Evolutionary conservation across 2,797 vertebrate genomes (phyloP).

Genomic region (Natrix natrix): DNA sequence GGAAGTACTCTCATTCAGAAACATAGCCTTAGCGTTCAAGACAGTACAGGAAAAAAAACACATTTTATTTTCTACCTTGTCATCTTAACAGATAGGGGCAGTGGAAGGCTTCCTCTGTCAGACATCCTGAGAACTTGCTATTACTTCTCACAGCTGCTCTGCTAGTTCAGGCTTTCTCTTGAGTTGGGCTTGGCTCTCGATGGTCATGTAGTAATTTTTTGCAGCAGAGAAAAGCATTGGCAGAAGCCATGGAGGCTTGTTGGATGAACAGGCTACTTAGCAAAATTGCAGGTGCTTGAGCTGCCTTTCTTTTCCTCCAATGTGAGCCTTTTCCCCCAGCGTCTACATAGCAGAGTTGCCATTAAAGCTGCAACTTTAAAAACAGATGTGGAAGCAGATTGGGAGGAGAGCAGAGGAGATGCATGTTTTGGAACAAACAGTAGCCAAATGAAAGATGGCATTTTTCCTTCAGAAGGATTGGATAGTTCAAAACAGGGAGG

Average conservation of each 20-base stretch:
- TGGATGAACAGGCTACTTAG: not conserved
- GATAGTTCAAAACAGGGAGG: not conserved
- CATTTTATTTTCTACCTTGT: not conserved
- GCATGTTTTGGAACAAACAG: not conserved
- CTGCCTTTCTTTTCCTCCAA: not conserved
- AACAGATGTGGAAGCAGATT: not conserved
- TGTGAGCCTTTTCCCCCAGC: not conserved
- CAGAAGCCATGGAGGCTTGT: not conserved
- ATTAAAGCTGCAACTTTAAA: not conserved
- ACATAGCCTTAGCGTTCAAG: not conserved
- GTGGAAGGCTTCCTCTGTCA: not conserved
- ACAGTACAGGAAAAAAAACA: not conserved
- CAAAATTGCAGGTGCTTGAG: not conserved
- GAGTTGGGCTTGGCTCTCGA: not conserved
- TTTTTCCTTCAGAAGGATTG: not conserved
- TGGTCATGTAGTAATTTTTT: not conserved
- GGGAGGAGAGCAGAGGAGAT: not conserved
- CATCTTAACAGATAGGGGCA: not conserved
- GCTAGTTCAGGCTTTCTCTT: not conserved
- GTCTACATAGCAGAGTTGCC: not conserved
- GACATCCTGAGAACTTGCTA: not conserved
- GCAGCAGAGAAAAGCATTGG: not conserved
- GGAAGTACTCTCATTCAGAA: not conserved
- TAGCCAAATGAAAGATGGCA: not conserved
- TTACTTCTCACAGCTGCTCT: not conserved